Percentiles rank a stretch among this genome's conserved stretches.
phyloP scores from a whole-genome alignment of 2,888 invertebrate species.

The Andrena praecox region DNA sequence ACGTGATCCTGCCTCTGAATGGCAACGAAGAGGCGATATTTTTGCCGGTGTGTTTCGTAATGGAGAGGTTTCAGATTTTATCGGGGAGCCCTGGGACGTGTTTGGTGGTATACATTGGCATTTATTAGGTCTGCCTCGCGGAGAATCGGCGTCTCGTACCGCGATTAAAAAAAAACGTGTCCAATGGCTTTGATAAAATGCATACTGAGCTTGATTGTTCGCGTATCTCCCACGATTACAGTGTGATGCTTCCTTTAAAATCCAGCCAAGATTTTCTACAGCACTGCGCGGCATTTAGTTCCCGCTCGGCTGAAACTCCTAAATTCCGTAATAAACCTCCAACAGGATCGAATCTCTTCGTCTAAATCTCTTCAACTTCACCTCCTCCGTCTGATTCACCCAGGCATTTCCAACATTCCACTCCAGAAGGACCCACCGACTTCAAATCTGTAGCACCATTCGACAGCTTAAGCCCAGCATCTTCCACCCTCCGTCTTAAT shows the following conservation, averaged over 20 bases:
- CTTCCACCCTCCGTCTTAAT: too few relatives aligned
- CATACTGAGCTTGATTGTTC: neutral
- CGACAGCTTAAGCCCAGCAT: too few relatives aligned
- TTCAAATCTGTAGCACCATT: too few relatives aligned
- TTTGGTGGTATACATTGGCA: constrained; percentile 35
- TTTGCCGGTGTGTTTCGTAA: constrained; percentile 45
- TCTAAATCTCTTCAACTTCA: too few relatives aligned
- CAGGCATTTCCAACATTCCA: too few relatives aligned
- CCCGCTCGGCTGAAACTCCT: too few relatives aligned
- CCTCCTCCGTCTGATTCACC: too few relatives aligned
- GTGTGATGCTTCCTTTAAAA: neutral
- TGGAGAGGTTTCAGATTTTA: constrained; percentile 54
- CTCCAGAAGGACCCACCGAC: too few relatives aligned
- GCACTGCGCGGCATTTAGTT: neutral
- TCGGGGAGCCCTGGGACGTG: constrained; percentile 37
- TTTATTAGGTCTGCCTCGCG: constrained; percentile 10
- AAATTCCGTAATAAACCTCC: too few relatives aligned
- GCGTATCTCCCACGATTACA: constrained; percentile 14
- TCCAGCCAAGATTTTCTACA: neutral
- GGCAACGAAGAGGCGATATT: constrained; percentile 38
- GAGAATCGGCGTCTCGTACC: constrained; percentile 11
- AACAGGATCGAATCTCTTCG: too few relatives aligned
- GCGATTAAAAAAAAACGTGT: constrained; percentile 26
- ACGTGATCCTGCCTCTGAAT: constrained; percentile 40
- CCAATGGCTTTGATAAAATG: constrained; percentile 26